Evolutionary conservation across 2,888 invertebrate genomes (phyloP).

Genomic region (Tipula lateralis): DNA sequence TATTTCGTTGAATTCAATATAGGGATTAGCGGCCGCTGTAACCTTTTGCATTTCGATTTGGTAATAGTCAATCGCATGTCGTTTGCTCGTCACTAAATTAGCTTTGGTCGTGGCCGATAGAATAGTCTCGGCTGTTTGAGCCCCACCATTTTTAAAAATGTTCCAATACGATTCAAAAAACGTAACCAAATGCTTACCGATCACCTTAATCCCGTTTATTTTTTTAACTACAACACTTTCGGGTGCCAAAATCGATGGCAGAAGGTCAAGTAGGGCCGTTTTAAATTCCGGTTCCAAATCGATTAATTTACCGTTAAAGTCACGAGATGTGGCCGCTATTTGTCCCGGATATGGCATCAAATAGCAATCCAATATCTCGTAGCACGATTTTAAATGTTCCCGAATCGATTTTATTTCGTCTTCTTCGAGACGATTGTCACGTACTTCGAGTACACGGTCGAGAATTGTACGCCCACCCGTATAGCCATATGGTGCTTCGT

Average conservation of each 20-base stretch:
- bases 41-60: neutral
- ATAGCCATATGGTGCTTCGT: constrained; percentile 29
- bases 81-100: neutral
- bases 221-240: constrained; percentile 27
- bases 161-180: neutral
- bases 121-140: neutral
- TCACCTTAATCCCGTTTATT: neutral
- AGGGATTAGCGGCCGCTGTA: neutral
- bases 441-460: neutral
- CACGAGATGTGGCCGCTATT: neutral
- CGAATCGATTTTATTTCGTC: constrained; percentile 25
- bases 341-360: constrained; percentile 33
- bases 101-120: neutral
- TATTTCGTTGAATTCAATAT: neutral
- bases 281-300: constrained; percentile 32
- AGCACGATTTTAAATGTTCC: neutral
- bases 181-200: neutral
- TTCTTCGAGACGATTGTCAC: constrained; percentile 20
- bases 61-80: neutral
- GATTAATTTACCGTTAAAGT: constrained; percentile 27
- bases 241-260: constrained; percentile 19
- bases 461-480: constrained; percentile 30
- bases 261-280: neutral
- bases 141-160: neutral
- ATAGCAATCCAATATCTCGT: constrained; percentile 29